These are phyloP conservation scores for Betta splendens DNA, from an alignment of 2,797 vertebrate genomes.

Conservation along the genomic window DNA sequence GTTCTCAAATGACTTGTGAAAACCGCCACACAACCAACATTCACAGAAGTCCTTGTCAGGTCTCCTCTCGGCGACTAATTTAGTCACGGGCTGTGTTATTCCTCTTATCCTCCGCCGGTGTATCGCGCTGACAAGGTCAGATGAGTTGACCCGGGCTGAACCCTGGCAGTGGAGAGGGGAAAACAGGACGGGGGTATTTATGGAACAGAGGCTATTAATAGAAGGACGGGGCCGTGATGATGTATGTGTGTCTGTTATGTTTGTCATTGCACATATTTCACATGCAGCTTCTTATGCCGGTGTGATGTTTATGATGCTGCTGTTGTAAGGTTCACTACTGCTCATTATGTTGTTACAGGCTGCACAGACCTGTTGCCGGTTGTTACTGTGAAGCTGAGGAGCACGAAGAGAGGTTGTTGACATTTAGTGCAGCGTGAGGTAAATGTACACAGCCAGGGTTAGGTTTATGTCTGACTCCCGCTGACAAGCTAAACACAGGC, in stretches of 20 bases:
- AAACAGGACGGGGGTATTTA: conserved; percentile 68
- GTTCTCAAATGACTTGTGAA: conserved; percentile 50
- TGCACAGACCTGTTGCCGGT: neutral
- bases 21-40: conserved; percentile 18
- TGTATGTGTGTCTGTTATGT: conserved; percentile 41
- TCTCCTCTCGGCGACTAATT: conserved; percentile 17
- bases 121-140: conserved; percentile 67
- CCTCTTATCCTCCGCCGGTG: conserved; percentile 32
- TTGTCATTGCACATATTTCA: conserved; percentile 18
- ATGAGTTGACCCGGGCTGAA: conserved; percentile 57
- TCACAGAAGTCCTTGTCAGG: conserved; percentile 10
- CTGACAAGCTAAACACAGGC: conserved; percentile 15
- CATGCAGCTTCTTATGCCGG: neutral
- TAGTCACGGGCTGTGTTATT: conserved; percentile 10
- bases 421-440: neutral
- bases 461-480: conserved; percentile 11
- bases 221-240: conserved; percentile 59
- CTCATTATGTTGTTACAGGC: conserved; percentile 1
- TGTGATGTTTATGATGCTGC: no score
- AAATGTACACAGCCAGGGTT: conserved; percentile 18
- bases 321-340: neutral
- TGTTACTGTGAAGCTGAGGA: no score
- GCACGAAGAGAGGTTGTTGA: conserved; percentile 15
- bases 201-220: conserved; percentile 73
- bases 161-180: conserved; percentile 52